Evolutionary conservation across 2,888 invertebrate species (phyloP).

Genomic region (Ochropleura leucogaster): DNA sequence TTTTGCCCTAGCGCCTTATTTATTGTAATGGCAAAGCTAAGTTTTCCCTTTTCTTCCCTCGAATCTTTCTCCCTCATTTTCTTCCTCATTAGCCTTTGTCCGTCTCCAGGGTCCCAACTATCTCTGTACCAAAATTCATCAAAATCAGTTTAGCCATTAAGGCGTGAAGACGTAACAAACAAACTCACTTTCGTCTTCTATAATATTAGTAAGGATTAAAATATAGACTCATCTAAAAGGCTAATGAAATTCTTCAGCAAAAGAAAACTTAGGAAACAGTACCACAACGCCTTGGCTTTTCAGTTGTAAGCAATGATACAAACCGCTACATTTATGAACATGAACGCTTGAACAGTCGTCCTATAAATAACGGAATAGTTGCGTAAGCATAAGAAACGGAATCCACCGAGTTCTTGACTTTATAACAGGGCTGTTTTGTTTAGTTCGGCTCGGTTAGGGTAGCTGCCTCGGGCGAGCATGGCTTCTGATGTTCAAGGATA

Average conservation of each 20-base stretch:
- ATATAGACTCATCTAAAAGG: not conserved
- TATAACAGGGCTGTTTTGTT: constrained; percentile 70
- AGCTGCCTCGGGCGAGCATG: constrained; percentile 63
- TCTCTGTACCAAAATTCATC: too few relatives aligned
- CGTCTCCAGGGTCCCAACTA: too few relatives aligned
- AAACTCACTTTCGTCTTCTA: too few relatives aligned
- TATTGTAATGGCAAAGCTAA: too few relatives aligned
- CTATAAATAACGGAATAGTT: constrained; percentile 72
- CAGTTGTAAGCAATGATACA: constrained; percentile 42
- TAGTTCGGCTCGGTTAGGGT: constrained; percentile 58
- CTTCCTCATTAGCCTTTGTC: too few relatives aligned
- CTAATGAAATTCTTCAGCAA: constrained; percentile 52
- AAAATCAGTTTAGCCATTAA: too few relatives aligned
- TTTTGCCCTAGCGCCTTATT: too few relatives aligned
- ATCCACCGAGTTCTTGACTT: constrained; percentile 65
- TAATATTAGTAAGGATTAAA: too few relatives aligned
- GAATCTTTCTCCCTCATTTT: too few relatives aligned
- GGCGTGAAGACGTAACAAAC: too few relatives aligned
- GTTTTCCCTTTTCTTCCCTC: too few relatives aligned
- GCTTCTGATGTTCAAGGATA: constrained; percentile 60
- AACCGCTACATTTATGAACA: constrained; percentile 54
- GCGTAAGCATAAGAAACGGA: constrained; percentile 67
- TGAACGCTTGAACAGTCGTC: constrained; percentile 20
- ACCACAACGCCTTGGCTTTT: constrained; percentile 24
- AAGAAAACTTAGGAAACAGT: constrained; percentile 42